Evolutionary conservation across 2,888 invertebrate species (phyloP), one percentile per base, ranked within the genome.

Genomic region (Meiosimyza platycephala): DNA sequence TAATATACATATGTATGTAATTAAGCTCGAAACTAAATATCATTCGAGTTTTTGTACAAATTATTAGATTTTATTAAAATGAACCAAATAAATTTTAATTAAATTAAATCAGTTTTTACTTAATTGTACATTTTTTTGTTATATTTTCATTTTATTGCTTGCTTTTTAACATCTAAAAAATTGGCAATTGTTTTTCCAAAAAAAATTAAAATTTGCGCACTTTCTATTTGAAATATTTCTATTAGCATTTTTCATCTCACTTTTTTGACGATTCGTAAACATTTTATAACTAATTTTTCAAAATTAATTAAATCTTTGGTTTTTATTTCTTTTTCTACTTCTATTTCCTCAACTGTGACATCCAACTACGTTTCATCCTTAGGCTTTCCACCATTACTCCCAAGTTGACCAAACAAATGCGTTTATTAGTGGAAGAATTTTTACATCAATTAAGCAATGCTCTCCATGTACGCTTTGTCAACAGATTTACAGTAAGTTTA

Each of bases 341-440:
- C 12, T 59, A 28, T 22, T 22, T 59, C 13, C 54, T 54, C 54
- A n/a, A 54, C 54, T 54, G 6, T 40, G 40, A 1, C 40, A 40
- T 9, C 28, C 3, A 6, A 40, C 9, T 40, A 7, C 40, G 6
- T 40, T 9, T 40, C 40, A 40, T 9, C 40, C 40, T 48, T 48
- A 88, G 87, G 79, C 80, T 88, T 12, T 79, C 84, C 65, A 80
- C 81, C 13, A 69, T 86, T 2, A 86, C 87, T 7, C 87, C 87
- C 7, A 83, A 84, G 69, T 75, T 88, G 54, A 85, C 84, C 22
- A 83, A 82, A 65, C 86, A 86, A 74, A 79, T 88, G 75, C 88
- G 89, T 82, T 89, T 90, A 79, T 80, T 92, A 78, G 89, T 90
- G 76, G 89, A 90, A 83, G 91, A 90, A 77, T 87, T 93, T 62